Conservation (phyloP, 2,113 vertebrate genomes). For the Peromyscus polionotus region DNA sequence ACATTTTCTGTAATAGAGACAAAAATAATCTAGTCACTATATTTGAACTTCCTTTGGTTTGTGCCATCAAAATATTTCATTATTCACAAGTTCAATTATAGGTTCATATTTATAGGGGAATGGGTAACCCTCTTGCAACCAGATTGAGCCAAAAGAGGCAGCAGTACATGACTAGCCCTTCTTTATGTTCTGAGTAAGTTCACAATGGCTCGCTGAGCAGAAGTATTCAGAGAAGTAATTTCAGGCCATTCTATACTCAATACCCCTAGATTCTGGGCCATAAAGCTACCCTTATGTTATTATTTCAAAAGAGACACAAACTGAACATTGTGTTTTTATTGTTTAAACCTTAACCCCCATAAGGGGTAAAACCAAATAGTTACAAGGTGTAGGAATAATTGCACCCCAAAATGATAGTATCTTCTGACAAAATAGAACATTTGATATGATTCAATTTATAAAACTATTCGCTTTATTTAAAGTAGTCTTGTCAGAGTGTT, state of each 20-base stretch:
- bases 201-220: background rate
- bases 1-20: background rate
- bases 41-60: background rate
- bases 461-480: background rate
- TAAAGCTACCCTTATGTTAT: background rate
- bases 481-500: background rate
- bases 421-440: background rate
- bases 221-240: background rate
- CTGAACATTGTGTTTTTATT: background rate
- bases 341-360: background rate
- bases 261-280: background rate
- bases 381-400: background rate
- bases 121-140: background rate
- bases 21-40: background rate
- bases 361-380: background rate
- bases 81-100: background rate
- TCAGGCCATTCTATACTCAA: background rate
- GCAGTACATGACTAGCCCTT: background rate
- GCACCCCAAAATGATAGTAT: background rate
- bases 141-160: background rate
- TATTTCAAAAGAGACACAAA: background rate
- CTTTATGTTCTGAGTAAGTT: background rate
- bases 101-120: background rate
- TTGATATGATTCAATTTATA: background rate
- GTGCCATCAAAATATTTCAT: background rate